Conservation (phyloP, 2,797 vertebrate species). For the Sebastes elongatus region DNA sequence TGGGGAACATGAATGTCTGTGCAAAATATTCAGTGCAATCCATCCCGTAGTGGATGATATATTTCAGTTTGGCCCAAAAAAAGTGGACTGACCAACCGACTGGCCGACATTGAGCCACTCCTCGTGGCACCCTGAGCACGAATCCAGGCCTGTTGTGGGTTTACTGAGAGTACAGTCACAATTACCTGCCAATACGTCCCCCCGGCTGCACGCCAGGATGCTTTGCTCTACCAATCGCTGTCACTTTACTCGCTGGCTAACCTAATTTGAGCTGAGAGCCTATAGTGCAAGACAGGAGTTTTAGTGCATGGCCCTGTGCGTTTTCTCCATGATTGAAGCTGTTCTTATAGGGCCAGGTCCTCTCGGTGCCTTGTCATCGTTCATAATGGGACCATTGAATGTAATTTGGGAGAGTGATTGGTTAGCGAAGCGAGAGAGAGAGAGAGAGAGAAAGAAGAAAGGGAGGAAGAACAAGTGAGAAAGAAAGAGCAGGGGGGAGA, state of each 20-base stretch:
- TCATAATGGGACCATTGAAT: conserved; percentile 43
- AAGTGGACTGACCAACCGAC: not conserved
- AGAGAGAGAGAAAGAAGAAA: not conserved
- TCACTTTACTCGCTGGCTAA: conserved; percentile 45
- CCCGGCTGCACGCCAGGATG: not conserved
- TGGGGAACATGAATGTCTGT: not conserved
- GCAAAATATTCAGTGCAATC: not conserved
- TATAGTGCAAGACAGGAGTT: not conserved
- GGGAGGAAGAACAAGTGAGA: not conserved
- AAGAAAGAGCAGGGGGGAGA: not conserved
- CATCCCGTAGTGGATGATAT: not conserved
- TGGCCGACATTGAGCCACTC: not conserved
- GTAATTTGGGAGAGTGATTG: conserved; percentile 49
- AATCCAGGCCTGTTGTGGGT: not conserved
- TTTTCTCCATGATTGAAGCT: conserved; percentile 17
- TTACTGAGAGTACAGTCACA: not conserved
- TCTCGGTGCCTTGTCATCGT: conserved; percentile 31
- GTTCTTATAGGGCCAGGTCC: not conserved
- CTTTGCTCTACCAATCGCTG: conserved; percentile 35
- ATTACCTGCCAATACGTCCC: not conserved
- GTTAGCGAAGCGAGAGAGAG: not conserved
- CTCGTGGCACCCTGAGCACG: not conserved
- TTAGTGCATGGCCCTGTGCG: conserved; percentile 5
- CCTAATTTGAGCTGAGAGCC: conserved; percentile 40
- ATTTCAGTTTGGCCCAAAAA: not conserved